Evolutionary conservation across 30 jellyfish, hydroid and myxozoan genomes (phyloP), one percentile per base, ranked within the genome.

Genomic region (Euphysa ruthae): DNA sequence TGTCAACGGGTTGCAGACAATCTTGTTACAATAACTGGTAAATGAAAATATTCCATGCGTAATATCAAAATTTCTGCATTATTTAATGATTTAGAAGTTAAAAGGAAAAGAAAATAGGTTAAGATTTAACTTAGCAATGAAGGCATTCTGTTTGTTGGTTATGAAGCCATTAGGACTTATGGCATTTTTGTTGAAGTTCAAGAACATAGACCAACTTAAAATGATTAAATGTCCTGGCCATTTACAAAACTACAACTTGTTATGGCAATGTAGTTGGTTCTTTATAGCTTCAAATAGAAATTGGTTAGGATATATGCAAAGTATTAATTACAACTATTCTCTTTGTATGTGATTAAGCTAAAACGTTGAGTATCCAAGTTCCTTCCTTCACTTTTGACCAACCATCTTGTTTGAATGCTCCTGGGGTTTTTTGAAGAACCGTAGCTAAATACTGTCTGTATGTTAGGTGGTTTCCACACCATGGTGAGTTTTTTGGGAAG

Each of bases 241-340:
- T n/a, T n/a, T n/a, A n/a, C n/a, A n/a, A n/a, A n/a, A n/a, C n/a
- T n/a, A n/a, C n/a, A n/a, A n/a, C n/a, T n/a, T n/a, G n/a, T n/a
- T n/a, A n/a, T n/a, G n/a, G n/a, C n/a, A n/a, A n/a, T n/a, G n/a
- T n/a, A n/a, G n/a, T n/a, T n/a, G n/a, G n/a, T n/a, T n/a, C n/a
- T n/a, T n/a, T n/a, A n/a, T n/a, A n/a, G n/a, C n/a, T n/a, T n/a
- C n/a, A 6, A 1, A 18, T 23, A 79, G 79, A 24, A 78, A 57
- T 79, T 78, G 93, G 89, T 62, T 74, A 4, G 89, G 88, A 25
- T 55, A 55, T 43, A 55, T 78, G 93, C 93, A 78, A 58, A 31
- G 35, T 42, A 33, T 57, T 15, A 26, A 5, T 32, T 35, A 18
- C n/a, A n/a, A 69, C 93, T 15, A 79, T 78, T 29, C 12, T 55